Evolutionary conservation across 2,797 vertebrate genomes (phyloP).

Genomic region (Parauchenoglanis punctatus): DNA sequence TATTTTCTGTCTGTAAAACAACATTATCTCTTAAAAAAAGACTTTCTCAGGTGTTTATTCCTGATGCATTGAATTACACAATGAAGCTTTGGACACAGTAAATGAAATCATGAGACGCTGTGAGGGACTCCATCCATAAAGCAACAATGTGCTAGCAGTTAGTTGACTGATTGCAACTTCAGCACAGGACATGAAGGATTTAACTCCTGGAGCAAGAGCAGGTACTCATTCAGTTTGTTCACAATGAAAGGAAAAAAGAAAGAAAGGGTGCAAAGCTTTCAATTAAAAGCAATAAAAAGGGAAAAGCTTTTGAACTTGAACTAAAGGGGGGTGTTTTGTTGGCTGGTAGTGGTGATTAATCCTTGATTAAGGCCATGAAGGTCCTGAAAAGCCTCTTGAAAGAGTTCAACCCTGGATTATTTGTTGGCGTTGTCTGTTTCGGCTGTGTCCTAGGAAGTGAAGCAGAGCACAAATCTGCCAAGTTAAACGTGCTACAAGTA

Average conservation of each 20-base stretch:
- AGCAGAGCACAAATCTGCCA: too few relatives aligned
- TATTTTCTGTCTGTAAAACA: conserved; percentile 21
- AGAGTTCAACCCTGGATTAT: not conserved
- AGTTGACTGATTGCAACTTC: conserved; percentile 26
- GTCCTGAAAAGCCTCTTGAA: conserved; percentile 23
- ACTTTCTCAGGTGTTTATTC: conserved; percentile 2
- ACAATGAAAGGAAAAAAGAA: not conserved
- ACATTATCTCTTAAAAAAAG: not conserved
- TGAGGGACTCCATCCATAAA: not conserved
- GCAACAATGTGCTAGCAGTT: conserved; percentile 21
- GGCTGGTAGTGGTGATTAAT: conserved; percentile 43
- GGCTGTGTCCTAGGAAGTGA: not conserved
- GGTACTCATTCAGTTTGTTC: conserved; percentile 21
- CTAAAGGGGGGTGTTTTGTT: conserved; percentile 24
- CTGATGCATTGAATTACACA: conserved; percentile 1
- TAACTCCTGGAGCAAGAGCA: conserved; percentile 11
- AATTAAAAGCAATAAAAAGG: not conserved
- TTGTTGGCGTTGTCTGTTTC: not conserved
- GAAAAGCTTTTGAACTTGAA: conserved; percentile 29
- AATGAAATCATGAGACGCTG: not conserved
- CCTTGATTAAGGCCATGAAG: conserved; percentile 32
- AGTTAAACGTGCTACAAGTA: not conserved
- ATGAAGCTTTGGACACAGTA: not conserved
- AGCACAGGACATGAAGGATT: conserved; percentile 19
- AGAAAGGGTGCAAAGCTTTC: not conserved